Evolutionary conservation across 2,797 vertebrate species (phyloP).

Genomic region (Philypnodon macrostomus): DNA sequence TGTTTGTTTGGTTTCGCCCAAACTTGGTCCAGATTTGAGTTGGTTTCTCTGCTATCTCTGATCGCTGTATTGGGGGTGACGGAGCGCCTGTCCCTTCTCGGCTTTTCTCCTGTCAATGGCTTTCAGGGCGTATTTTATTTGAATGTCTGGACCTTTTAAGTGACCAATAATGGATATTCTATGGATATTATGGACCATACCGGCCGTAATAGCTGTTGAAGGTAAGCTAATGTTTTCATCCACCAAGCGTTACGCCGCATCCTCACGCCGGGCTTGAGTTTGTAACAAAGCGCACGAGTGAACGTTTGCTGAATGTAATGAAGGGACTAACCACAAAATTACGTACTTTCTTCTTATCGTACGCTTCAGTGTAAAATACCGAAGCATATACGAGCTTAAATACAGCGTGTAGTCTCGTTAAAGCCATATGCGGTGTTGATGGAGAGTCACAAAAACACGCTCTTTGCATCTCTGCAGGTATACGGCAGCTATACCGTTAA

Average conservation of each 20-base stretch:
- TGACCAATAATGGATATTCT: constrained; percentile 83
- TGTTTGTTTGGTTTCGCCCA: constrained; percentile 77
- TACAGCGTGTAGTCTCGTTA: background rate
- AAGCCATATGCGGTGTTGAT: constrained; percentile 17
- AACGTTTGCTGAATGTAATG: background rate
- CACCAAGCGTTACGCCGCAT: constrained; percentile 45
- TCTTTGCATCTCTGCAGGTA: constrained; percentile 49
- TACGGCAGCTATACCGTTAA: constrained; percentile 7
- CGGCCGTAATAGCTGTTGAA: constrained; percentile 80
- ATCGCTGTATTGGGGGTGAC: constrained; percentile 72
- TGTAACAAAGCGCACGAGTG: constrained; percentile 52
- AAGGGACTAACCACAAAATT: background rate
- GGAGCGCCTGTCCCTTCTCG: constrained; percentile 71
- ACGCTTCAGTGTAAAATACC: background rate
- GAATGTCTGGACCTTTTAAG: constrained; percentile 75
- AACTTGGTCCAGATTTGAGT: constrained; percentile 80
- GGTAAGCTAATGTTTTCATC: constrained; percentile 70
- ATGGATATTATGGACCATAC: constrained; percentile 85
- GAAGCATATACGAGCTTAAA: background rate
- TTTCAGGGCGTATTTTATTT: constrained; percentile 76
- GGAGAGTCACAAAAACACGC: constrained; percentile 39
- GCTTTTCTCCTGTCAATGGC: constrained; percentile 75
- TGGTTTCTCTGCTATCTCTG: constrained; percentile 62
- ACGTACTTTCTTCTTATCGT: background rate
- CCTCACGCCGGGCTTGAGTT: constrained; percentile 61